Conservation (phyloP, 1,140 invertebrate genomes). For the Camponotus vicinus region DNA sequence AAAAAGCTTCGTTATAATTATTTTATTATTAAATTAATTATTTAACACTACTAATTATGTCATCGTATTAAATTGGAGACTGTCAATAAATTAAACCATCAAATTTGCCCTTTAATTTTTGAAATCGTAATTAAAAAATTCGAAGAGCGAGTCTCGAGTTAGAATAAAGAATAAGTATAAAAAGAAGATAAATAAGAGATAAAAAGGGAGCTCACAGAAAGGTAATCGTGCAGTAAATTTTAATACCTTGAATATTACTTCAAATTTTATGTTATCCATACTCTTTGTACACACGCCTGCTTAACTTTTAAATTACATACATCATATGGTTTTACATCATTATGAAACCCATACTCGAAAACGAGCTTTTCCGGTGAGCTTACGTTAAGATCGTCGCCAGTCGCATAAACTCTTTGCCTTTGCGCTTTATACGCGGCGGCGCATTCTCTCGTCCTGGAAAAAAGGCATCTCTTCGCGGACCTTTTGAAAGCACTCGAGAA, state of each 20-base stretch:
- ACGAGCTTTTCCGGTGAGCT: background rate
- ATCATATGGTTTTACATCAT: background rate
- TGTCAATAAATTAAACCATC: too few species aligned
- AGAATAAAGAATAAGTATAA: too few species aligned
- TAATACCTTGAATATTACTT: background rate
- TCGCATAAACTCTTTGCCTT: constrained; percentile 50
- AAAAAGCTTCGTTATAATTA: too few species aligned
- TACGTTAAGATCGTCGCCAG: constrained; percentile 21
- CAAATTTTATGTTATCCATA: background rate
- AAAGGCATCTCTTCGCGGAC: background rate
- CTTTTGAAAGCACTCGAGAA: constrained; percentile 54
- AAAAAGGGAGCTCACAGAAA: too few species aligned
- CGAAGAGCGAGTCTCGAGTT: too few species aligned
- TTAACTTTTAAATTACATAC: background rate
- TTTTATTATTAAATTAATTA: too few species aligned
- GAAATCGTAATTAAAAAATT: too few species aligned
- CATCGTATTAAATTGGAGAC: too few species aligned
- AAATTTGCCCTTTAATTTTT: too few species aligned
- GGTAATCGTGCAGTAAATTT: too few species aligned
- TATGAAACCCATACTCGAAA: background rate
- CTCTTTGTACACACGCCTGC: background rate
- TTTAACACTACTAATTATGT: too few species aligned
- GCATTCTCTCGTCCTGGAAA: constrained; percentile 37
- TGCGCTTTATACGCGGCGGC: constrained; percentile 30
- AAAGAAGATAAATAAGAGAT: too few species aligned